Percentiles rank a stretch among this genome's conserved stretches.
phyloP scores from a whole-genome alignment of 2,888 invertebrate genomes.

The Apodemia duryi region DNA sequence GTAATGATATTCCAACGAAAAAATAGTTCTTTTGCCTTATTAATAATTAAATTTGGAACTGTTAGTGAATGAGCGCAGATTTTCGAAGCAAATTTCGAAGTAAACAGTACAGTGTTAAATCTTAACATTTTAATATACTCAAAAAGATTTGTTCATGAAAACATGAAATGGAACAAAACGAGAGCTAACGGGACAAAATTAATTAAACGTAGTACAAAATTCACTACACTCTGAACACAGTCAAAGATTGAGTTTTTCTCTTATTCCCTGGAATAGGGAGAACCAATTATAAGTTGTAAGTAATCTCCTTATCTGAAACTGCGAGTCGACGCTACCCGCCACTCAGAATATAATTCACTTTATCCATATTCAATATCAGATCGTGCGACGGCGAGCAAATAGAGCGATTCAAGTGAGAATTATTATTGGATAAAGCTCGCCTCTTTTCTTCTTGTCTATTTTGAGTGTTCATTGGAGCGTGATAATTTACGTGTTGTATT shows the following conservation, averaged over 20 bases:
- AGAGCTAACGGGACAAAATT: too few relatives aligned
- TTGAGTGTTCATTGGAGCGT: conserved; percentile 59
- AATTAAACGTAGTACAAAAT: background rate
- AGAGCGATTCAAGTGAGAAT: conserved; percentile 75
- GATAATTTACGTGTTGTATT: conserved; percentile 65
- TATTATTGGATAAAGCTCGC: conserved; percentile 74
- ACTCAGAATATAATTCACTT: conserved; percentile 74
- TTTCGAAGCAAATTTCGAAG: too few relatives aligned
- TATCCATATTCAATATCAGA: conserved; percentile 78
- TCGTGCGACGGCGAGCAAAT: conserved; percentile 72
- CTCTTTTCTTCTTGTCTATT: conserved; percentile 66
- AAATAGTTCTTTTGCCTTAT: too few relatives aligned
- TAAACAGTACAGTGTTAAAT: too few relatives aligned
- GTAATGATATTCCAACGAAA: too few relatives aligned
- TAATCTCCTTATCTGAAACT: conserved; percentile 59
- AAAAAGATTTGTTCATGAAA: too few relatives aligned
- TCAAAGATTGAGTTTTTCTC: conserved; percentile 44
- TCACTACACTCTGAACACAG: background rate
- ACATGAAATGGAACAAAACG: too few relatives aligned
- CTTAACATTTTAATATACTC: too few relatives aligned
- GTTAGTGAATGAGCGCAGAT: too few relatives aligned
- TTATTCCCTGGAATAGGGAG: conserved; percentile 62
- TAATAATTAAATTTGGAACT: too few relatives aligned
- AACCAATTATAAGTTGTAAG: conserved; percentile 76
- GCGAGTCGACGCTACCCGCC: conserved; percentile 47